These are phyloP conservation scores for Phyllostomus hastatus DNA, from an alignment of 2,113 vertebrate genomes.

Conservation along the genomic window DNA sequence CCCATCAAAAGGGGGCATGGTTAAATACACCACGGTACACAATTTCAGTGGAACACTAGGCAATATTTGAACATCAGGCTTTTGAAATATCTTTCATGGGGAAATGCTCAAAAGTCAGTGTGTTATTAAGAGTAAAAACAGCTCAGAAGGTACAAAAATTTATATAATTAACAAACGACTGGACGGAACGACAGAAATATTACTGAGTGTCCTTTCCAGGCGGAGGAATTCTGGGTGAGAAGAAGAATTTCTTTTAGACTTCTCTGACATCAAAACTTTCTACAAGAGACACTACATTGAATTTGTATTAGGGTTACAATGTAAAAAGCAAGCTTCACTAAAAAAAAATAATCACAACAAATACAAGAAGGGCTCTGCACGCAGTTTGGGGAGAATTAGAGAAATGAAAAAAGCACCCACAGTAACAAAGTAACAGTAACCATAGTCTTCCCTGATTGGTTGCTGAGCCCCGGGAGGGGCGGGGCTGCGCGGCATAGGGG, in stretches of 20 bases:
- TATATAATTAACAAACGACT: neutral
- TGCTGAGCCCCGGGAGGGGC: neutral
- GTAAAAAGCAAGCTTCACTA: neutral
- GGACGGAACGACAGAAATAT: neutral
- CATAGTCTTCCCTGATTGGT: neutral
- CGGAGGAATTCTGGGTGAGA: neutral
- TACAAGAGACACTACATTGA: too few species aligned
- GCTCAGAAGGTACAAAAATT: neutral
- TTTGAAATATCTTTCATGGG: neutral
- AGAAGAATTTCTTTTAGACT: neutral
- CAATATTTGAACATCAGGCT: neutral
- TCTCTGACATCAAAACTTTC: neutral
- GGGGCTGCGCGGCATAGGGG: fast-evolving
- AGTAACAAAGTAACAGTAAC: fast-evolving
- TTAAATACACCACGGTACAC: fast-evolving
- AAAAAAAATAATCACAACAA: neutral
- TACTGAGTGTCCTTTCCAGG: neutral
- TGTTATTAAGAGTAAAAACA: neutral
- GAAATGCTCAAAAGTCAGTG: neutral
- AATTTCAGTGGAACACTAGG: neutral
- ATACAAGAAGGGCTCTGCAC: too few species aligned
- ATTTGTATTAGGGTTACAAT: neutral
- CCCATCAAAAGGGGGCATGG: too few species aligned
- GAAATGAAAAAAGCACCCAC: fast-evolving
- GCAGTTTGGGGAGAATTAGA: fast-evolving